Base-by-base conservation (phyloP, 2,113 vertebrate genomes). In the Riparia riparia region DNA sequence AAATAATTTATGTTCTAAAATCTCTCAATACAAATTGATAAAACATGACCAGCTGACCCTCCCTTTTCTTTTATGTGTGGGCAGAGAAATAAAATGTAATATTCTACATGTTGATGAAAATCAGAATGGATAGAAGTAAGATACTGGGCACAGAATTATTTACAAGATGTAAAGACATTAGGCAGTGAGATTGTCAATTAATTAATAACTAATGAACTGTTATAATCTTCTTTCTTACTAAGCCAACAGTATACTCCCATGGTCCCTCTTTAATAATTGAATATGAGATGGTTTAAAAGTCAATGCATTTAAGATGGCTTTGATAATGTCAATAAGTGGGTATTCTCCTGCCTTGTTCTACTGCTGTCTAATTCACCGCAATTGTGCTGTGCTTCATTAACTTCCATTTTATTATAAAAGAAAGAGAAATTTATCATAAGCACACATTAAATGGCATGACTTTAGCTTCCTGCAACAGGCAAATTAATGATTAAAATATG, bases 251-350 rank as follows among this genome's bases (percentile, higher is more conserved):
- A 76, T 47, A 32, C 21, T 80, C 61, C 42, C 37, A 25, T 70
- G 69, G n/a, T 16, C 22, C 66, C 76, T 89, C 94, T 95, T 94
- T 53, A 86, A 31, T 87, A 90, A 89, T 91, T 96, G 74, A 73
- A 66, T 82, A 94, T 76, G n/a, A 60, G 24, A 16, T 69, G 64
- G 47, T 80, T 90, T 49, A 58, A 79, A 86, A 80, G 70, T 90
- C 26, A 37, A 77, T 70, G n/a, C 58, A 42, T 65, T 87, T 68
- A 65, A 4, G 66, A 88, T 68, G 42, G 34, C 22, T 82, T 77
- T 70, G 69, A 76, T 78, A 95, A 88, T 57, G 60, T 60, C 73
- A 53, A 13, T 57, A 61, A 64, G 49, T 50, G 76, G 54, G 37
- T 66, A 60, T 82, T 85, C 61, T 86, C 49, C 39, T 80, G 57